Evolutionary conservation across 2,888 invertebrate genomes (phyloP), one percentile per base, ranked within the genome.

Genomic region (Bembecia ichneumoniformis): DNA sequence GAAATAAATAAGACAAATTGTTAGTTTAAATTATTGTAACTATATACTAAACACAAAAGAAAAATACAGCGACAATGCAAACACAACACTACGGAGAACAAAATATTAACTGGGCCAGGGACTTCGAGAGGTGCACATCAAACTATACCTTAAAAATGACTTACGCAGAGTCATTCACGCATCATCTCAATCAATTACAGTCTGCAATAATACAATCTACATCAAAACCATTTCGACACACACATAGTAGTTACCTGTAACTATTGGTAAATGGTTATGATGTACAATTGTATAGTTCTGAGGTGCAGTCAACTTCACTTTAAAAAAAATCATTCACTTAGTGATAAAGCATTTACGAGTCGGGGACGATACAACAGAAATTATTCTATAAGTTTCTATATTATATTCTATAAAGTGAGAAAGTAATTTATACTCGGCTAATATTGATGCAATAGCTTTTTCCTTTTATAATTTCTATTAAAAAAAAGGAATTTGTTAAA

Each of bases 361-460:
- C 63, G 63, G 65, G 81, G 84, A 86, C 82, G 76, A 80, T 77
- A 83, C 83, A 82, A 84, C 77, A 82, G 72, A 75, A 67, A 80
- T 58, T 71, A 72, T 68, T 49, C 35, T 50, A 50, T 40, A 40
- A 5, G 40, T 40, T 40, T 28, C 28, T 28, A 28, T 28, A 28
- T 28, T 13, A 13, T 40, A 28, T 28, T 28, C 7, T 40, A 40
- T 40, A 13, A 28, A 28, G 28, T 28, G 28, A 28, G 28, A 28
- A 28, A 40, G 10, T 40, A 5, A 40, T 13, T 13, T 40, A 40
- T 13, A 13, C 40, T 40, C 13, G 40, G 40, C 13, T 13, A 40
- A 40, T 13, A 40, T 40, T 13, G 40, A 40, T 40, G 40, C 40
- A 40, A 40, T 13, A 9, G 9, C 1, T 28, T 28, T 28, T 28